A percentile compares a stretch with the other conserved stretches of the same genome.
These are phyloP conservation scores for Dicranocentrus wangi DNA, from an alignment of 2,888 invertebrate species.

Conservation along the genomic window DNA sequence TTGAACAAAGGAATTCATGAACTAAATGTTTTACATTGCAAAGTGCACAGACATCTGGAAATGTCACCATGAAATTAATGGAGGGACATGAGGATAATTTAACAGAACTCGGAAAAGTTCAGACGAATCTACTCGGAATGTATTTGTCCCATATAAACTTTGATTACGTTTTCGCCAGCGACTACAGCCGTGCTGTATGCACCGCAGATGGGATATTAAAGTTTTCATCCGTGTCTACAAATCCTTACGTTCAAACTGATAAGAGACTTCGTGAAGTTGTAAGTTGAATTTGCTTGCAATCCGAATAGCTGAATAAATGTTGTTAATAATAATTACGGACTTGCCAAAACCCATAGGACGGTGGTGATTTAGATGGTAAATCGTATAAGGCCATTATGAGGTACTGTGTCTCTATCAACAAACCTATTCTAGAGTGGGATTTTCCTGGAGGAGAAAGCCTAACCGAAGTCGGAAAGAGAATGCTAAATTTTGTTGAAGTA, in stretches of 20 bases:
- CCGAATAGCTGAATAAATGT: too few relatives aligned
- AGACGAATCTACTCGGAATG: constrained; percentile 39
- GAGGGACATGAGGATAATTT: background rate
- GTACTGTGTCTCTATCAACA: background rate
- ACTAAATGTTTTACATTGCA: background rate
- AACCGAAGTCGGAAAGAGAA: constrained; percentile 38
- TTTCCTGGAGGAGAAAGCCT: constrained; percentile 57
- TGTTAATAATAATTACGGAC: background rate
- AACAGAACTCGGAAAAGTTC: constrained; percentile 43
- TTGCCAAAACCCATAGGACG: constrained; percentile 19
- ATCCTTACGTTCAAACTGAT: background rate
- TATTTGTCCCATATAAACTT: constrained; percentile 32
- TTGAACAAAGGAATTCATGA: too few relatives aligned
- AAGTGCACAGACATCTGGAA: constrained; percentile 46
- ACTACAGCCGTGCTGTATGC: constrained; percentile 15
- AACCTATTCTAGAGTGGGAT: constrained; percentile 11
- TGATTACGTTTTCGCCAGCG: constrained; percentile 34
- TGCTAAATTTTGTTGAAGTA: constrained; percentile 15
- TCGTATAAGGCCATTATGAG: constrained; percentile 28
- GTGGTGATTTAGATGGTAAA: constrained; percentile 16
- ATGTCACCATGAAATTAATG: constrained; percentile 6
- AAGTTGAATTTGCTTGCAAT: constrained; percentile 1
- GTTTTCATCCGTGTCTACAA: background rate
- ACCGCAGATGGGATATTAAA: constrained; percentile 45
- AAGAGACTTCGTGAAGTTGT: constrained; percentile 47